These are phyloP conservation scores for Nesoenas mayeri DNA, from an alignment of 2,113 vertebrate genomes.

Conservation along the genomic window DNA sequence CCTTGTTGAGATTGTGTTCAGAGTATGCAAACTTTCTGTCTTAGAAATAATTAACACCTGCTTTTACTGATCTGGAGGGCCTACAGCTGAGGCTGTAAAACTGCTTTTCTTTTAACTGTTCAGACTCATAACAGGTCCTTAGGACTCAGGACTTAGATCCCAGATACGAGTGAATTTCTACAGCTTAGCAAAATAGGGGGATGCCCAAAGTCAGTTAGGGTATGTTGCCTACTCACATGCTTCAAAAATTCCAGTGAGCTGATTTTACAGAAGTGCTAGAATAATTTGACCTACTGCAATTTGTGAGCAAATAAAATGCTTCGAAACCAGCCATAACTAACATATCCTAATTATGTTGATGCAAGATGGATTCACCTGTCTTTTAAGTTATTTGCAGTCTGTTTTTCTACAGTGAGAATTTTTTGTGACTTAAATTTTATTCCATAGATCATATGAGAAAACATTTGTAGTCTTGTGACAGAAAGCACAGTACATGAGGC, in stretches of 20 bases:
- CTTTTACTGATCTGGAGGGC: not conserved
- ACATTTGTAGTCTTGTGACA: not conserved
- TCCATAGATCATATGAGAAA: not conserved
- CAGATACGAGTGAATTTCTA: not conserved
- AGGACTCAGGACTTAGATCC: not conserved
- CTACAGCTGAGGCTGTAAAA: not conserved
- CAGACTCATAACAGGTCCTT: not conserved
- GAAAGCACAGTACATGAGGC: not conserved
- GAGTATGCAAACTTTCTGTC: not conserved
- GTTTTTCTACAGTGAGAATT: not conserved
- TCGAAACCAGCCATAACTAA: not conserved
- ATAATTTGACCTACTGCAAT: not conserved
- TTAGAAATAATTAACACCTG: not conserved
- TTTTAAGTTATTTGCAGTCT: not conserved
- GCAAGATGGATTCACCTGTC: not conserved
- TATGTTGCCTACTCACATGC: not conserved
- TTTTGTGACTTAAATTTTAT: not conserved
- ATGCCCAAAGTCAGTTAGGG: not conserved
- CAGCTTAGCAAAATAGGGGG: not conserved
- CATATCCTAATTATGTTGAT: not conserved
- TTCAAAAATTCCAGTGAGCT: not conserved
- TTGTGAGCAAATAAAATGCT: not conserved
- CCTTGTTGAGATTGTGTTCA: not conserved
- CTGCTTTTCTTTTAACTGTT: not conserved
- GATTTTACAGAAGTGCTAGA: not conserved